Conservation (phyloP, 30 jellyfish, hydroid and myxozoan species). For the Pelagia noctiluca region DNA sequence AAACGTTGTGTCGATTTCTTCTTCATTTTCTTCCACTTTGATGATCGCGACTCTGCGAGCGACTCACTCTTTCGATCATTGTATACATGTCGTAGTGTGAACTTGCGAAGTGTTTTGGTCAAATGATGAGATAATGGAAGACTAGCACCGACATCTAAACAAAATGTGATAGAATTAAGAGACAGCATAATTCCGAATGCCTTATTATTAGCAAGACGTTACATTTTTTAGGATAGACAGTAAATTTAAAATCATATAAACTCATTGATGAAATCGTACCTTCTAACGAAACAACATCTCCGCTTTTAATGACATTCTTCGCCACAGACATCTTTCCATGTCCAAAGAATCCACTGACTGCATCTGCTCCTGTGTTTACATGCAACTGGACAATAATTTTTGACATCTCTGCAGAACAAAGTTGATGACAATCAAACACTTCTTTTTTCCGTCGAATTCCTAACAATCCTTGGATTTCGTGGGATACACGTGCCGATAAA, state of each 20-base stretch:
- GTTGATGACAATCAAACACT: neutral
- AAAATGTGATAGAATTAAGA: neutral
- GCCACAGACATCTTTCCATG: conserved; percentile 60
- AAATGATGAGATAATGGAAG: conserved; percentile 19
- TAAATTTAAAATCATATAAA: neutral
- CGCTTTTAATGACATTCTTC: conserved; percentile 23
- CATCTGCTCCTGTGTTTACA: conserved; percentile 53
- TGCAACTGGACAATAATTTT: conserved; percentile 28
- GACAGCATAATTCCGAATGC: neutral
- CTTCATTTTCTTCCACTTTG: conserved; percentile 44
- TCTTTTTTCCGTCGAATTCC: conserved; percentile 12
- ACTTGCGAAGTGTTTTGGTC: conserved; percentile 20
- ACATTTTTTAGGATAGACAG: neutral
- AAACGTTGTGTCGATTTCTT: conserved; percentile 39
- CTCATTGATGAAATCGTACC: conserved; percentile 24
- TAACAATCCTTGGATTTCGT: conserved; percentile 19
- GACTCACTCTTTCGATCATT: conserved; percentile 25
- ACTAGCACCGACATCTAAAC: conserved; percentile 33
- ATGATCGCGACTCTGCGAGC: conserved; percentile 12
- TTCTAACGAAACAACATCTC: conserved; percentile 30
- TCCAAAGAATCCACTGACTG: conserved; percentile 43
- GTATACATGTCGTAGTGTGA: conserved; percentile 15
- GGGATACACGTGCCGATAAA: conserved; percentile 29
- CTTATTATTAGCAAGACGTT: too few species aligned
- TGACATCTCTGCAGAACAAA: conserved; percentile 18